Conservation (phyloP, 2,888 invertebrate species). For the Volucella bombylans region DNA sequence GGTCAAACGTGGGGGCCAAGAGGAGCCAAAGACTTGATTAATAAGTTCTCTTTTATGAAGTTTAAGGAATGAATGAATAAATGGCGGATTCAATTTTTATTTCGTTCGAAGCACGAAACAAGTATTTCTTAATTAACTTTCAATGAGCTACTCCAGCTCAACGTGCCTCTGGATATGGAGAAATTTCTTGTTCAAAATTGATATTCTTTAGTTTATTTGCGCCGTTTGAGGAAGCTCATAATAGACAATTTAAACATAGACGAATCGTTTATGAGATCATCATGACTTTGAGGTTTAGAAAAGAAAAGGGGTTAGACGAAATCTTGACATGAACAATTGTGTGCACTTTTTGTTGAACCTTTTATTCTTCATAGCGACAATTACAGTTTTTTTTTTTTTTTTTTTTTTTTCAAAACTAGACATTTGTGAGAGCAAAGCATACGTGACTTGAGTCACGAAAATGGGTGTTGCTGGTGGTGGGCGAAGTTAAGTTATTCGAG, state of each 20-base stretch:
- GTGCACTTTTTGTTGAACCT: background rate
- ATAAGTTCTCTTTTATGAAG: constrained; percentile 60
- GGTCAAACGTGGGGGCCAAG: too few species aligned
- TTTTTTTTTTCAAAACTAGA: constrained; percentile 11
- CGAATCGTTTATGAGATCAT: constrained; percentile 22
- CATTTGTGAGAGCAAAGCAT: constrained; percentile 41
- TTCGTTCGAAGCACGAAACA: constrained; percentile 45
- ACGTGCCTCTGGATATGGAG: constrained; percentile 24
- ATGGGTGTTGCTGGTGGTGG: constrained; percentile 10
- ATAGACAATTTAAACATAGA: constrained; percentile 14
- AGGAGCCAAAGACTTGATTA: constrained; percentile 26
- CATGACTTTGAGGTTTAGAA: constrained; percentile 24
- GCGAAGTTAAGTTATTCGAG: constrained; percentile 15
- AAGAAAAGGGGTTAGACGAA: constrained; percentile 36
- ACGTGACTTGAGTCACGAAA: constrained; percentile 64
- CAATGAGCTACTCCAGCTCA: constrained; percentile 49
- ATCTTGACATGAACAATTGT: constrained; percentile 24
- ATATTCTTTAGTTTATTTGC: constrained; percentile 44
- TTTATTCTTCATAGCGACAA: constrained; percentile 28
- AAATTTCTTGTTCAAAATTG: constrained; percentile 43
- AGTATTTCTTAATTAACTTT: constrained; percentile 70
- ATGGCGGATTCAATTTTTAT: constrained; percentile 42
- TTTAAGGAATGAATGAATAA: constrained; percentile 65
- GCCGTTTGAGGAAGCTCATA: constrained; percentile 1
- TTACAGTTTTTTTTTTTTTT: background rate